Evolutionary conservation across 1,140 invertebrate genomes (phyloP).

Genomic region (Heliconius nattereri): DNA sequence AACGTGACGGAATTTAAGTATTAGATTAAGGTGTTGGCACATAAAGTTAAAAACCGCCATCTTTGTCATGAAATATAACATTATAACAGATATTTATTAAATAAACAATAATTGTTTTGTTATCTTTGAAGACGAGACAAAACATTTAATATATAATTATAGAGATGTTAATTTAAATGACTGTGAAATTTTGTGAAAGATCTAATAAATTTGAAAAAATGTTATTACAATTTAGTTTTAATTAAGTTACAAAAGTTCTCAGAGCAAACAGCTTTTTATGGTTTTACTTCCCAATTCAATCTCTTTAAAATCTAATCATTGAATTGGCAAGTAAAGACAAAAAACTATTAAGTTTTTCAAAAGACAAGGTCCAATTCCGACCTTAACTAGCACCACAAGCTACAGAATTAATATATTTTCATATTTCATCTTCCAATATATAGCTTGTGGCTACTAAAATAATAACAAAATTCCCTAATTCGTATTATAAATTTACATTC

Average conservation of each 20-base stretch:
- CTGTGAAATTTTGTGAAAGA: neutral
- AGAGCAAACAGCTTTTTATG: neutral
- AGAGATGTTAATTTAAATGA: neutral
- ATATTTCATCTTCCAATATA: neutral
- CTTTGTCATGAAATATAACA: conserved; percentile 7
- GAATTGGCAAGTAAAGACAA: neutral
- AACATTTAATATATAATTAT: neutral
- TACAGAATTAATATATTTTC: neutral
- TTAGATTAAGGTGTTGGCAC: neutral
- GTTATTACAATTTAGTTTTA: neutral
- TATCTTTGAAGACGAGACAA: neutral
- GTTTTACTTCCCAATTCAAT: conserved; percentile 5
- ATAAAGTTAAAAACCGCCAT: conserved; percentile 12
- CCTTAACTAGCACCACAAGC: conserved; percentile 9
- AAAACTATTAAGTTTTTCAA: neutral
- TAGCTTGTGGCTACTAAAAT: neutral
- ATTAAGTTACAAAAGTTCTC: neutral
- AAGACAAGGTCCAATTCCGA: neutral
- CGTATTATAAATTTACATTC: neutral
- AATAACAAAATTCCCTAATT: neutral
- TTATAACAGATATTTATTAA: neutral
- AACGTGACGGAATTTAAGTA: neutral
- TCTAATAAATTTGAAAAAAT: conserved; percentile 7
- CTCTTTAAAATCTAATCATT: neutral
- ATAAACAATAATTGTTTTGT: neutral